A percentile compares a stretch with the other conserved stretches of the same genome.
Conservation (phyloP, 2,888 invertebrate species). For the Terebella lapidaria region DNA sequence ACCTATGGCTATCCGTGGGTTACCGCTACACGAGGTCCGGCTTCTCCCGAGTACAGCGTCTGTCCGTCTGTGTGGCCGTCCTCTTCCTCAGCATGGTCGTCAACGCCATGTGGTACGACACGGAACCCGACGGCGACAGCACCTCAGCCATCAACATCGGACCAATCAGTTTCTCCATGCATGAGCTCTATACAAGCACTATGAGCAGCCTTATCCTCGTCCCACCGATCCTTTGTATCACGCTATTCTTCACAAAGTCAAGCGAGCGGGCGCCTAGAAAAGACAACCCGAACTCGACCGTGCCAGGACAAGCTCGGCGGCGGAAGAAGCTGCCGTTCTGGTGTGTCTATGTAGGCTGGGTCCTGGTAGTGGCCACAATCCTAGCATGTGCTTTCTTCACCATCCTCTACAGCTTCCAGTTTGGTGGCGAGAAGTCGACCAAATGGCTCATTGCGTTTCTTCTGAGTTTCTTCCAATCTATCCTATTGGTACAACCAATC, state of each 20-base stretch:
- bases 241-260: slow-evolving; percentile 22
- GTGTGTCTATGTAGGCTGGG: slow-evolving; percentile 18
- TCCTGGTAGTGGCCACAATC: slow-evolving; percentile 28
- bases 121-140: background rate
- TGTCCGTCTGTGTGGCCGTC: slow-evolving; percentile 31
- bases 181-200: slow-evolving; percentile 28
- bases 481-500: background rate
- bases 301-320: background rate
- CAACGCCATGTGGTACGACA: slow-evolving; percentile 29
- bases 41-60: slow-evolving; percentile 45
- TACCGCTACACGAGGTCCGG: slow-evolving; percentile 46
- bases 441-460: slow-evolving; percentile 51
- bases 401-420: slow-evolving; percentile 53
- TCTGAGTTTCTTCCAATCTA: slow-evolving; percentile 17
- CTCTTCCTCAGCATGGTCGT: slow-evolving; percentile 35
- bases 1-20: slow-evolving; percentile 55
- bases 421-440: slow-evolving; percentile 52
- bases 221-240: slow-evolving; percentile 26
- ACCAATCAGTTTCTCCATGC: slow-evolving; percentile 20
- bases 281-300: background rate
- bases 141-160: slow-evolving; percentile 15
- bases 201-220: slow-evolving; percentile 30
- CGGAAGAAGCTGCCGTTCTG: slow-evolving; percentile 11
- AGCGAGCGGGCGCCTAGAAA: background rate
- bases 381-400: slow-evolving; percentile 48